Conservation (phyloP, 2,888 invertebrate genomes). For the Eremobia ochroleuca region DNA sequence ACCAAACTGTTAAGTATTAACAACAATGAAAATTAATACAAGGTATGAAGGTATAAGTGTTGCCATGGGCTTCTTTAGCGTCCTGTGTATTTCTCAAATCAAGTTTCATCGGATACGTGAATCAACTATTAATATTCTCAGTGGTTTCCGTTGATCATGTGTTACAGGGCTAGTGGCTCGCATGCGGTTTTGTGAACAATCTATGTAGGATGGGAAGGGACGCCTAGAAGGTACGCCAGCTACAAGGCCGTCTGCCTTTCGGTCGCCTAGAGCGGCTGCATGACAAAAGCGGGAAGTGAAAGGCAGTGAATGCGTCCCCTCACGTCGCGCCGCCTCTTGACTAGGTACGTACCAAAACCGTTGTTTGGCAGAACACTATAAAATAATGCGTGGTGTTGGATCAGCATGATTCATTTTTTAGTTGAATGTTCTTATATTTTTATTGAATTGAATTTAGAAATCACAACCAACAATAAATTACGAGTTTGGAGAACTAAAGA, state of each 20-base stretch:
- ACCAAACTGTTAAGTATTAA: constrained; percentile 38
- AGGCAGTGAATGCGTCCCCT: constrained; percentile 90
- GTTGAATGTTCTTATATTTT: constrained; percentile 5
- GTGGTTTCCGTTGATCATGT: constrained; percentile 25
- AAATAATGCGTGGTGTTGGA: constrained; percentile 54
- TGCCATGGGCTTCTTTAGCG: constrained; percentile 39
- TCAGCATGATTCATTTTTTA: constrained; percentile 11
- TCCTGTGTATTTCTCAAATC: constrained; percentile 34
- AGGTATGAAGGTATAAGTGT: constrained; percentile 41
- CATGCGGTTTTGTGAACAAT: constrained; percentile 56
- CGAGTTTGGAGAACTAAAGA: constrained; percentile 12
- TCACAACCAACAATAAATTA: constrained; percentile 5
- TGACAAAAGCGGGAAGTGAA: constrained; percentile 91
- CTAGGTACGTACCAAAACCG: constrained; percentile 72
- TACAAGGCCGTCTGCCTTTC: constrained; percentile 90
- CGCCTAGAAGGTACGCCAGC: constrained; percentile 84
- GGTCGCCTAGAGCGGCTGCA: constrained; percentile 85
- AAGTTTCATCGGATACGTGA: constrained; percentile 24
- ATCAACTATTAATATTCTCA: constrained; percentile 28
- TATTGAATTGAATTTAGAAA: constrained; percentile 3
- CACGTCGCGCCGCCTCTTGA: constrained; percentile 80
- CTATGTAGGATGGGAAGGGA: constrained; percentile 85
- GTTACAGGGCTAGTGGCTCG: constrained; percentile 34
- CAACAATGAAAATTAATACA: constrained; percentile 35
- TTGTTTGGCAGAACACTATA: constrained; percentile 66